Evolutionary conservation across 1,140 invertebrate genomes (phyloP), one percentile per base, ranked within the genome.

Genomic region (Zaprionus nigranus): DNA sequence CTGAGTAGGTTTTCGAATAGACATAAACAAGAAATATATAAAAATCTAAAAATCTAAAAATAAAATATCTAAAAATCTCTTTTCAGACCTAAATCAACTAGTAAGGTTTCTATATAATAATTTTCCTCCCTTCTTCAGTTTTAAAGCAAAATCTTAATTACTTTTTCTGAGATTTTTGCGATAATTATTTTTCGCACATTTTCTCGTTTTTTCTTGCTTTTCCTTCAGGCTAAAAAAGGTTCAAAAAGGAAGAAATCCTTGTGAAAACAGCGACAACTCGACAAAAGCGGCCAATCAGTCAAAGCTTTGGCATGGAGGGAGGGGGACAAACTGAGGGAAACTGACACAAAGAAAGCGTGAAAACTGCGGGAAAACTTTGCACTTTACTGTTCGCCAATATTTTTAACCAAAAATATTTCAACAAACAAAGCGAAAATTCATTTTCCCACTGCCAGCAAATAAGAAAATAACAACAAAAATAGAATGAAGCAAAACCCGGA

Each of bases 381-480:
- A 62, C 30, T 34, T 9, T 0, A 11, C 9, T 34, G 64, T 59
- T 61, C 59, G 69, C 81, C 84, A 88, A 87, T 88, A 88, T 87
- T 81, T 87, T 88, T 17, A 46, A 68, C 74, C 68, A 63, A 77
- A 84, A 76, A 79, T 81, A 88, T 88, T 84, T 80, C 76, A 82
- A 82, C 85, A 90, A 90, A 90, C 85, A 90, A 86, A 91, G 82
- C 74, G 82, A 86, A 90, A 90, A 90, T 87, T 86, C 86, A 90
- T 90, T 86, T 90, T 80, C 51, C 62, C 60, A 36, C 24, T 58
- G 60, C 62, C 54, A 66, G 7, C 20, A 30, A 54, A 65, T 59
- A 78, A n/a, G 22, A 40, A 17, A 62, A 64, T 24, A 34, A 54
- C n/a, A 53, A 46, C 3, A 28, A 60, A 30, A 40, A 51, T 3